These are phyloP conservation scores for Eulemur albifrons DNA, from an alignment of 2,797 vertebrate genomes.

Conservation along the genomic window DNA sequence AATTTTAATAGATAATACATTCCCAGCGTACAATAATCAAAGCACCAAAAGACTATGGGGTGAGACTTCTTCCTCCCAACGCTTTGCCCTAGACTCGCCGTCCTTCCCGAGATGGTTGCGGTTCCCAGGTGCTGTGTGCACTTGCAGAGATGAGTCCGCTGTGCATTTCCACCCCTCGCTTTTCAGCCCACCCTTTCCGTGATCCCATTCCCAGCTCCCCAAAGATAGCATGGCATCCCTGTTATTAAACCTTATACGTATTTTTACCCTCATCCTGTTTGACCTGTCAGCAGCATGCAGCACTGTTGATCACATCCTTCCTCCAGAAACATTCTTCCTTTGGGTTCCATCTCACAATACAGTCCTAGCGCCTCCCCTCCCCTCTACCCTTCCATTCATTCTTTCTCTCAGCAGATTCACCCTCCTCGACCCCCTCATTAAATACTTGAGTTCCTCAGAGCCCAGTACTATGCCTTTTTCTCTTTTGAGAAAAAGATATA, in stretches of 20 bases:
- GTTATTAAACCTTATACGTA: not conserved
- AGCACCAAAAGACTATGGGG: not conserved
- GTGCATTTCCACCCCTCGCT: not conserved
- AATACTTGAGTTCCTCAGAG: not conserved
- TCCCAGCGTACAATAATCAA: not conserved
- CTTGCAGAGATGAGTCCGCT: not conserved
- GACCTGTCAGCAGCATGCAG: not conserved
- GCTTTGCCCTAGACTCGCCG: not conserved
- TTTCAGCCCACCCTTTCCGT: not conserved
- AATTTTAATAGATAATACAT: not conserved
- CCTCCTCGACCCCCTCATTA: not conserved
- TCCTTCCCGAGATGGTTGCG: too few species aligned
- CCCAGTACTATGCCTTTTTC: not conserved
- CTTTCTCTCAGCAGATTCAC: not conserved
- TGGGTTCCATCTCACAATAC: not conserved
- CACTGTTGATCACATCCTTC: not conserved
- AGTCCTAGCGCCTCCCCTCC: too few species aligned
- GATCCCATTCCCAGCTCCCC: too few species aligned
- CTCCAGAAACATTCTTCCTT: not conserved
- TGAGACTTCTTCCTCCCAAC: not conserved
- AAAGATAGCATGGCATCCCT: not conserved
- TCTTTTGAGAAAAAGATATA: not conserved
- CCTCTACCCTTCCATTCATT: not conserved
- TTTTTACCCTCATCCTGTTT: not conserved
- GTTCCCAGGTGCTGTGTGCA: too few species aligned